Evolutionary conservation across 1,140 invertebrate species (phyloP).

Genomic region (Drosophila kanapiae): DNA sequence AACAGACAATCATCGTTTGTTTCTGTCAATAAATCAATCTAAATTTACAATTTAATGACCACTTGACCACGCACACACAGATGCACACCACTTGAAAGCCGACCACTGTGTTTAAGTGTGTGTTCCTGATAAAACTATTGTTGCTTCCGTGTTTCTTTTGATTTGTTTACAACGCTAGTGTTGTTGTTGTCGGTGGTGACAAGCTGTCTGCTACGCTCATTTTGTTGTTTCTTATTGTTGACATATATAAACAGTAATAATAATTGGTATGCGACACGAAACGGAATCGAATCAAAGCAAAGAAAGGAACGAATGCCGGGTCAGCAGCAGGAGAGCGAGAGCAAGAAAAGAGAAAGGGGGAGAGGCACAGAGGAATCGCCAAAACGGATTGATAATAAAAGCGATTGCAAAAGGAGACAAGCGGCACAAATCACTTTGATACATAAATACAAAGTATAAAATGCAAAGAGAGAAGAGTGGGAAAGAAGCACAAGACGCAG

Average conservation of each 20-base stretch:
- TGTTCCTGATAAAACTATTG: conserved; percentile 16
- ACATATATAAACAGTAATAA: conserved; percentile 53
- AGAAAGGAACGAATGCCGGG: conserved; percentile 7
- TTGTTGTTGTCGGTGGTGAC: conserved; percentile 34
- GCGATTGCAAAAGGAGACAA: conserved; percentile 25
- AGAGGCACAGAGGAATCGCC: conserved; percentile 7
- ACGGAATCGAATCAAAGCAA: conserved; percentile 13
- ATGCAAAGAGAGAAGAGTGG: conserved; percentile 9
- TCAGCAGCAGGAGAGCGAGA: conserved; percentile 7
- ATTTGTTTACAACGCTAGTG: conserved; percentile 50
- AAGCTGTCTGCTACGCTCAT: conserved; percentile 58
- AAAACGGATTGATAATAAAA: conserved; percentile 27
- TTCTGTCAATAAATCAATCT: conserved; percentile 44
- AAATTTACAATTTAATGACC: conserved; percentile 42
- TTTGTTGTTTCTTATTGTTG: conserved; percentile 37
- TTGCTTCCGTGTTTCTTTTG: conserved; percentile 15
- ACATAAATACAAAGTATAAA: conserved; percentile 3
- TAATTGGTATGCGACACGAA: conserved; percentile 52
- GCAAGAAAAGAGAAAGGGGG: conserved; percentile 5
- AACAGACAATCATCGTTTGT: conserved; percentile 38
- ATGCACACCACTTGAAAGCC: conserved; percentile 24
- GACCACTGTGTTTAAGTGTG: neutral
- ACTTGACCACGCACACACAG: conserved; percentile 27
- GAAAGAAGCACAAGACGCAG: conserved; percentile 4
- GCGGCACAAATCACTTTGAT: conserved; percentile 56